Base-by-base conservation (phyloP, 2,888 invertebrate genomes). In the Psylliodes chrysocephalus region DNA sequence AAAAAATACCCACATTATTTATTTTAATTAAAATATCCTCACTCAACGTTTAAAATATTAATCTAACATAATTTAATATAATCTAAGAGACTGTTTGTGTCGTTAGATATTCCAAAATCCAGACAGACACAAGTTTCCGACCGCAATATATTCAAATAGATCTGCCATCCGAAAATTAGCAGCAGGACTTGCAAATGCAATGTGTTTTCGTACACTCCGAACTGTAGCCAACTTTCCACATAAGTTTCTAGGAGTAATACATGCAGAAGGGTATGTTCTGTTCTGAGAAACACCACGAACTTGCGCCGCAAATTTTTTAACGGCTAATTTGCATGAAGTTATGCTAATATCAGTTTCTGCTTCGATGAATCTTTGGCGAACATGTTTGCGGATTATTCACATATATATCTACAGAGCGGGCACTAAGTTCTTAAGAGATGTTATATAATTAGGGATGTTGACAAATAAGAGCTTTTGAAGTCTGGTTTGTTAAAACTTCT, bases 341-440 rank as follows among this genome's bases (percentile, higher is more conserved):
- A 59, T 59, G 59, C 49, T 59, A 59, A 59, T 59, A 59, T 59
- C 59, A 25, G 51, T 59, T 59, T 59, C 59, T 51, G 49, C 49
- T 40, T 59, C 59, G 49, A 15, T 40, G 59, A 51, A 40, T 59
- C 40, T 59, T n/a, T 17, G 33, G 19, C 10, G 14, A 57, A 49
- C 40, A 51, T 59, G 40, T 40, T 35, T 35, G 12, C 2, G 33
- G n/a, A 33, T 7, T 33, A n/a, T n/a, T n/a, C n/a, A n/a, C n/a
- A n/a, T n/a, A n/a, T n/a, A n/a, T n/a, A n/a, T n/a, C n/a, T 33
- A 33, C 14, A 12, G 35, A 35, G 35, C 10, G 2, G 35, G 14
- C 14, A 35, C 6, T 35, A 35, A 35, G 3, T 35, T 35, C 22
- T n/a, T n/a, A n/a, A n/a, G n/a, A n/a, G n/a, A n/a, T n/a, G n/a